These are phyloP conservation scores for Erethizon dorsatum DNA, from an alignment of 2,797 vertebrate species.

Conservation along the genomic window DNA sequence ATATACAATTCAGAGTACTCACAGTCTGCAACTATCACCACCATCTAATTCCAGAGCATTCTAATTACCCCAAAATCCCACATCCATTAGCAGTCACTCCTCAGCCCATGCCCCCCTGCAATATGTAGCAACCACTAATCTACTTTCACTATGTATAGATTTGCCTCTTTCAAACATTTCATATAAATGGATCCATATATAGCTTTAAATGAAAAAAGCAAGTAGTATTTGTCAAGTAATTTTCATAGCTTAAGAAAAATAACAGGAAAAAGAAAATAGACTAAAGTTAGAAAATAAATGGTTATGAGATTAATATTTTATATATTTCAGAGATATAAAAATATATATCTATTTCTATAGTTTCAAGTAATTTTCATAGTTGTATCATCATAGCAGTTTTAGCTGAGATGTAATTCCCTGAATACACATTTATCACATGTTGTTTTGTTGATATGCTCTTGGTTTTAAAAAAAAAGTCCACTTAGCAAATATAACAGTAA, in stretches of 20 bases:
- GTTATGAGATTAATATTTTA: conserved; percentile 61
- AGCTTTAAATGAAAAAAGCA: conserved; percentile 38
- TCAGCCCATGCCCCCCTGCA: background rate
- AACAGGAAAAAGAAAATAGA: background rate
- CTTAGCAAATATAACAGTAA: conserved; percentile 23
- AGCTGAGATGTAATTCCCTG: conserved; percentile 72
- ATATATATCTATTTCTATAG: conserved; percentile 54
- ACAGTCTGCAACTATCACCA: background rate
- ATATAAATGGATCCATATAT: background rate
- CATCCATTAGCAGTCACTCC: background rate
- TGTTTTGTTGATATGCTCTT: conserved; percentile 38
- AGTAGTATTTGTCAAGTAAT: conserved; percentile 14
- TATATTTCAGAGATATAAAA: conserved; percentile 28
- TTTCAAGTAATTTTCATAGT: conserved; percentile 62
- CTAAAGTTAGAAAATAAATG: conserved; percentile 53
- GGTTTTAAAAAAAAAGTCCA: conserved; percentile 58
- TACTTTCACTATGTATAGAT: background rate
- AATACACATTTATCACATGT: background rate
- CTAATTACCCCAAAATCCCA: background rate
- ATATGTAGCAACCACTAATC: background rate
- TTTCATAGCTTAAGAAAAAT: conserved; percentile 45
- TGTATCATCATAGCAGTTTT: conserved; percentile 69
- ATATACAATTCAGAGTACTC: conserved; percentile 27
- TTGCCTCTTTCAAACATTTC: background rate
- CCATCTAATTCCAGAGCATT: conserved; percentile 18